A percentile compares a stretch with the other conserved stretches of the same genome.
Conservation (phyloP, 2,113 vertebrate genomes). For the Notothenia rossii region DNA sequence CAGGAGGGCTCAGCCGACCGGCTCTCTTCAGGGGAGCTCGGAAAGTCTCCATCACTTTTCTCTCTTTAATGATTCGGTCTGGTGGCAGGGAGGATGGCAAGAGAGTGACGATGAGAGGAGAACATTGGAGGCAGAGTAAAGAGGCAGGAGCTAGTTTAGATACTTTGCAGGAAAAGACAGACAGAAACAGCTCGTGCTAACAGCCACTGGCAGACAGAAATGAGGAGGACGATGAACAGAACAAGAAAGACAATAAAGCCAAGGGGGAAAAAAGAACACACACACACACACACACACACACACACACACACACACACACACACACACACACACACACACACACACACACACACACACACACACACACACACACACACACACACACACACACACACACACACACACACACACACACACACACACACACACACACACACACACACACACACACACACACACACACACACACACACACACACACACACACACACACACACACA, state of each 20-base stretch:
- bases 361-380: slow-evolving; percentile 37
- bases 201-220: slow-evolving; percentile 24
- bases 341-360: slow-evolving; percentile 32
- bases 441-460: too few species aligned
- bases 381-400: too few species aligned
- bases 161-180: slow-evolving; percentile 1
- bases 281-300: too few species aligned
- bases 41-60: slow-evolving; percentile 31
- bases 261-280: slow-evolving; percentile 13
- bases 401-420: too few species aligned
- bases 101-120: slow-evolving; percentile 21
- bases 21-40: not conserved
- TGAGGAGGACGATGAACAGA: slow-evolving; percentile 38
- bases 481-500: slow-evolving; percentile 24
- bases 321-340: too few species aligned
- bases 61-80: slow-evolving; percentile 65
- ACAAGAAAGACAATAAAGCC: slow-evolving; percentile 55
- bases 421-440: too few species aligned
- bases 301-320: too few species aligned
- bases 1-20: slow-evolving; percentile 67
- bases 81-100: slow-evolving; percentile 41
- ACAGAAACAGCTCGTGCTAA: not conserved
- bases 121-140: not conserved
- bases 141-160: not conserved
- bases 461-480: too few species aligned